Base-by-base conservation (phyloP, 2,888 invertebrate species). In the Diarsia brunnea region DNA sequence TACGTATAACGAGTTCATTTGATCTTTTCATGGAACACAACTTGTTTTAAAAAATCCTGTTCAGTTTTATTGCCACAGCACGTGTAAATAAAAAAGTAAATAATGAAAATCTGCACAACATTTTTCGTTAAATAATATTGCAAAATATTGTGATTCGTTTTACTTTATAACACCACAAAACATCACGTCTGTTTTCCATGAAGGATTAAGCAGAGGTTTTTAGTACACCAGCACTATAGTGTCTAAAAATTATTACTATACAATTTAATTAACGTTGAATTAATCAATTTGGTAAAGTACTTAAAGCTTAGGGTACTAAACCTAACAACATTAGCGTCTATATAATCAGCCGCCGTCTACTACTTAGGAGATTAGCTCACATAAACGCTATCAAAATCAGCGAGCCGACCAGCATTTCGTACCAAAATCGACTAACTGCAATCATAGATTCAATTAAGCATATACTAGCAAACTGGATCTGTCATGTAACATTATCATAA, bases 381-480 rank as follows among this genome's bases (percentile, higher is more conserved):
- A 47, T 79, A 45, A 81, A 64, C 76, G 51, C 58, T 81, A 80
- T 76, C 81, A 53, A 67, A 76, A 60, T 60, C 77, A 16, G 16
- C 71, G 38, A 71, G 71, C 43, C 58, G 27, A 19, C 76, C 45
- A 51, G 16, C 31, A 69, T 69, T 69, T 45, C 61, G 43, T 69
- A 27, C 60, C 55, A n/a, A 51, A 73, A 69, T 58, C 68, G 38
- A 49, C 73, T 43, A 61, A 68, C 64, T 75, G 63, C 53, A 64
- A 69, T 55, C 65, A 45, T 31, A 14, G 19, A 61, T 69, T 43
- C 71, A 49, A 67, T 81, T 75, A 19, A 68, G 24, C n/a, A 14
- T 3, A 27, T 49, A 43, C 77, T 68, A 51, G 31, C 7, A 24
- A 68, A 8, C 21, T 16, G 16, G 10, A 58, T 80, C 31, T 45